Evolutionary conservation across 2,797 vertebrate species (phyloP).

Genomic region (Apogon talboti): DNA sequence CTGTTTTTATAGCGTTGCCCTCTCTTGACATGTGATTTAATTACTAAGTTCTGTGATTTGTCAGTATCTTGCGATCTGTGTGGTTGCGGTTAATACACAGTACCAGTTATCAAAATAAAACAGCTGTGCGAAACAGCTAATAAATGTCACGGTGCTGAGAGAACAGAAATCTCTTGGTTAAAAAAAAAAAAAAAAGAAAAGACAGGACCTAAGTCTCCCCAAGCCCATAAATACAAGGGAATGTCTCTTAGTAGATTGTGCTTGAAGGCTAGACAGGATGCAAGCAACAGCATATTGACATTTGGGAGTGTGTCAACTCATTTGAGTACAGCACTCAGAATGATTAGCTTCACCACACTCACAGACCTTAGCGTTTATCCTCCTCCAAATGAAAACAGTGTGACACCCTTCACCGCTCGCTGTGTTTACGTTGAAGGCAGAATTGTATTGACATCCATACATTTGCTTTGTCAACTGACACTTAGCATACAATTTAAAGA

Average conservation of each 20-base stretch:
- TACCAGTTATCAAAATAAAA: no score
- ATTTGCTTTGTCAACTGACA: conserved; percentile 15
- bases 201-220: conserved; percentile 3
- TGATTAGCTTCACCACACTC: conserved; percentile 31
- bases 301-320: conserved; percentile 20
- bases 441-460: conserved; percentile 35
- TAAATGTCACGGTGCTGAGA: no score
- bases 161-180: no score
- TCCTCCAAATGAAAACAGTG: conserved; percentile 20
- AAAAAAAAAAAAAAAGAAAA: no score
- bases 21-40: no score
- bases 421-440: conserved; percentile 29
- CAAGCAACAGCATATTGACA: conserved; percentile 23
- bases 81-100: no score
- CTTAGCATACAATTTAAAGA: neutral
- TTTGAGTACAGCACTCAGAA: conserved; percentile 28
- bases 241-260: conserved; percentile 20
- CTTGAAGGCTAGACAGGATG: conserved; percentile 2
- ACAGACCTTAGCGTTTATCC: conserved; percentile 34
- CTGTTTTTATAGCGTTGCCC: no score
- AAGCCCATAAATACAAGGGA: conserved; percentile 19
- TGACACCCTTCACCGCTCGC: conserved; percentile 14
- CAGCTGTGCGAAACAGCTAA: no score
- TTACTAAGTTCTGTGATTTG: no score
- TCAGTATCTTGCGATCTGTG: no score